Evolutionary conservation across 1,140 invertebrate genomes (phyloP).

Genomic region (Drosophila gunungcola): DNA sequence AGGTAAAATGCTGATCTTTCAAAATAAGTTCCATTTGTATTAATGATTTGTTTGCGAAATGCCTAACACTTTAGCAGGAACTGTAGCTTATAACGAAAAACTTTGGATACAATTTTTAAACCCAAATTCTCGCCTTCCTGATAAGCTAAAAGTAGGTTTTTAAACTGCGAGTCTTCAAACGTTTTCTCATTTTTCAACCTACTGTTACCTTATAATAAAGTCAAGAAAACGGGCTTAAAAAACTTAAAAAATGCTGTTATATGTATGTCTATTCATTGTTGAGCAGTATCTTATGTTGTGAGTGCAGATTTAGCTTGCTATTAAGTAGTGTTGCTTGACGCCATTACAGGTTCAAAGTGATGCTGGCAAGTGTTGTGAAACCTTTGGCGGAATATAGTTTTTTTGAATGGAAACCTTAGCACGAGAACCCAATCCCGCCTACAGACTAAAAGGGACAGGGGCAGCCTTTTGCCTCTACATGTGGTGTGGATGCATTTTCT

Average conservation of each 20-base stretch:
- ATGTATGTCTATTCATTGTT: neutral
- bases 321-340: neutral
- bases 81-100: neutral
- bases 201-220: no score
- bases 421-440: conserved; percentile 24
- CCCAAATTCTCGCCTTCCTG: no score
- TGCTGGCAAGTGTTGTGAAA: neutral
- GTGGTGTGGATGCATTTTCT: conserved; percentile 87
- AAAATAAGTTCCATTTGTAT: no score
- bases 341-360: neutral
- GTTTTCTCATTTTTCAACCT: no score
- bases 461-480: conserved; percentile 61
- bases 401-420: neutral
- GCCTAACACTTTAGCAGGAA: neutral
- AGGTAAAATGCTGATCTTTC: no score
- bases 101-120: no score
- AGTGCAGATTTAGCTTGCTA: no score
- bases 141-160: no score
- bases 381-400: neutral
- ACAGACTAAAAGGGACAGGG: conserved; percentile 11
- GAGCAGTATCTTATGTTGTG: no score
- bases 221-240: no score
- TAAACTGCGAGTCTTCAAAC: no score
- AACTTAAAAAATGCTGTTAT: neutral
- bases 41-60: neutral